Evolutionary conservation across 1,140 invertebrate genomes (phyloP).

Genomic region (Colletes gigas): DNA sequence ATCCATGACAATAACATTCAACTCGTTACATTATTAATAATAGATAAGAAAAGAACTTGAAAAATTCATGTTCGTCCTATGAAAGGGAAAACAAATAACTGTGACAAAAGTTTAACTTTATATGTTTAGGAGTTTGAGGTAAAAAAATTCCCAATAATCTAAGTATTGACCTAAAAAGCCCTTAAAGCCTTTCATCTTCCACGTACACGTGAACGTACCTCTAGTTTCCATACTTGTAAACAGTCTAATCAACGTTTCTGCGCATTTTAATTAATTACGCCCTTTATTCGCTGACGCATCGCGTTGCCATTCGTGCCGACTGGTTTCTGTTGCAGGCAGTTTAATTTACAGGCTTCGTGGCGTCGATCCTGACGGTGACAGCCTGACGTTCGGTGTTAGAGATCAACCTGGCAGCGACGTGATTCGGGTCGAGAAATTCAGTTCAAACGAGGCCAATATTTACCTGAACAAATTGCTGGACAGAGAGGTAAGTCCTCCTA

Average conservation of each 20-base stretch:
- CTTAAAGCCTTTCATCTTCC: too few relatives aligned
- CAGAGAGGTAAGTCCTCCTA: conserved; percentile 84
- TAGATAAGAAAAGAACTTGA: too few relatives aligned
- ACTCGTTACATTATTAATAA: too few relatives aligned
- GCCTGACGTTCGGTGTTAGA: conserved; percentile 90
- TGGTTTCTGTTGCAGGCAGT: conserved; percentile 84
- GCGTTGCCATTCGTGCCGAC: conserved; percentile 34
- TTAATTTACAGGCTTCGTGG: conserved; percentile 91
- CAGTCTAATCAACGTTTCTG: background rate
- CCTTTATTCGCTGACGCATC: conserved; percentile 25
- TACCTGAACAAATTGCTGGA: conserved; percentile 94
- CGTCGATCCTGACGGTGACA: conserved; percentile 92
- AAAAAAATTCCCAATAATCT: too few relatives aligned
- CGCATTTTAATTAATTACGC: conserved; percentile 32
- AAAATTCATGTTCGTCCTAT: too few relatives aligned
- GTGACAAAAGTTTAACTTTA: too few relatives aligned
- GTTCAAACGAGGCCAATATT: conserved; percentile 91
- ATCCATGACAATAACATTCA: too few relatives aligned
- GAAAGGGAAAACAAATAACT: too few relatives aligned
- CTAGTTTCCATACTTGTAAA: background rate
- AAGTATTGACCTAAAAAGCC: too few relatives aligned
- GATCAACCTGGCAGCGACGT: conserved; percentile 91
- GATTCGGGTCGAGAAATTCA: conserved; percentile 90
- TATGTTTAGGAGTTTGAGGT: too few relatives aligned
- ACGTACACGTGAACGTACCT: too few relatives aligned